Percentiles rank a stretch among this genome's conserved stretches.
Conservation (phyloP, 2,888 invertebrate genomes). For the Drosophila neoperkinsi region DNA sequence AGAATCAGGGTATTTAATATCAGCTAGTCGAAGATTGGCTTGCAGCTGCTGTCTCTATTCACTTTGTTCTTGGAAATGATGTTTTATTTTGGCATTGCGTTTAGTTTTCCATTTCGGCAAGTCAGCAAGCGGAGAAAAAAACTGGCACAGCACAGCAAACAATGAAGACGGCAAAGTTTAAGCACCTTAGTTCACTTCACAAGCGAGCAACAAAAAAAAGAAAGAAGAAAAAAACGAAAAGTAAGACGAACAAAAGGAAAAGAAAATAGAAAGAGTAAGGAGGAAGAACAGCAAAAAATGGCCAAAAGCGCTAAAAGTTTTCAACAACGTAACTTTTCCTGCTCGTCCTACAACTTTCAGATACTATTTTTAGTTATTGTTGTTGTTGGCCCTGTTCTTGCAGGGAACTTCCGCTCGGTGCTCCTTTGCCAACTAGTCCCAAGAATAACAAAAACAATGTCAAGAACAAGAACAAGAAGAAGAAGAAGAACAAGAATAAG, state of each 20-base stretch:
- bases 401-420: constrained; percentile 51
- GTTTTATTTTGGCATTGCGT: constrained; percentile 30
- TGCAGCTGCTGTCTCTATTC: constrained; percentile 6
- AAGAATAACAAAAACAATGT: constrained; percentile 51
- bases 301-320: constrained; percentile 64
- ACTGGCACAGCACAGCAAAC: constrained; percentile 17
- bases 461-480: constrained; percentile 52
- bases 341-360: constrained; percentile 47
- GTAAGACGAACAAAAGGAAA: constrained; percentile 4
- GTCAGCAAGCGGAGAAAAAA: constrained; percentile 32
- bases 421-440: constrained; percentile 37
- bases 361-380: constrained; percentile 44
- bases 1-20: neutral
- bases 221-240: neutral
- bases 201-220: constrained; percentile 7
- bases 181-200: constrained; percentile 64
- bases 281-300: constrained; percentile 47
- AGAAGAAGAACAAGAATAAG: constrained; percentile 37
- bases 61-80: constrained; percentile 20
- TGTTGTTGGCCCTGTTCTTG: constrained; percentile 31
- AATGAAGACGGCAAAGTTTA: constrained; percentile 57
- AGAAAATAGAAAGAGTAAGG: constrained; percentile 10
- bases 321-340: constrained; percentile 51
- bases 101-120: constrained; percentile 51
- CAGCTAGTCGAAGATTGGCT: neutral